These are phyloP conservation scores for Cephus sareptanus DNA, from an alignment of 2,888 invertebrate genomes.

Conservation along the genomic window DNA sequence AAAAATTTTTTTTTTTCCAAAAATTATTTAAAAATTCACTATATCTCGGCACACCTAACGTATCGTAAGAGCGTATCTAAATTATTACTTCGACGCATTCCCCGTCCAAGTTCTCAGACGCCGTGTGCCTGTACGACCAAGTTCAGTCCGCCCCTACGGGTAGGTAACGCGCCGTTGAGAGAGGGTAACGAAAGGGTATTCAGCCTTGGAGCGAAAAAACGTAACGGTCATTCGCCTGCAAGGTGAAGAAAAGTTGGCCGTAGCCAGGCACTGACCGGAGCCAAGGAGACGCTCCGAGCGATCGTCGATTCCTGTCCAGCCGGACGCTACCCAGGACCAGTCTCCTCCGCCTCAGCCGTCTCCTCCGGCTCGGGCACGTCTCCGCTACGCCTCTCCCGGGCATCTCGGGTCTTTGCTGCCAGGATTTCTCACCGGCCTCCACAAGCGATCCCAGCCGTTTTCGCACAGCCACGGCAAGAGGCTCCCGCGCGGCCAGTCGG, in stretches of 20 bases:
- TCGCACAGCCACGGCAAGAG: too few relatives aligned
- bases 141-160: too few relatives aligned
- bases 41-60: too few relatives aligned
- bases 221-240: slow-evolving; percentile 63
- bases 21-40: too few relatives aligned
- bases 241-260: slow-evolving; percentile 63
- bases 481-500: too few relatives aligned
- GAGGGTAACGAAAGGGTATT: slow-evolving; percentile 51
- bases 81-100: too few relatives aligned
- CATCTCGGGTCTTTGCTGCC: not conserved
- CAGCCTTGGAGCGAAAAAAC: slow-evolving; percentile 61
- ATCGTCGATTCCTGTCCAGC: slow-evolving; percentile 53
- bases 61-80: too few relatives aligned
- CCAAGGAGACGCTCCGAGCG: slow-evolving; percentile 56
- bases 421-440: too few relatives aligned
- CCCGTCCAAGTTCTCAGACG: too few relatives aligned
- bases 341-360: slow-evolving; percentile 27
- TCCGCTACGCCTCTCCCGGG: slow-evolving; percentile 16
- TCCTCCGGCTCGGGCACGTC: not conserved
- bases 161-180: slow-evolving; percentile 10
- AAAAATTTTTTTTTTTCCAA: too few relatives aligned
- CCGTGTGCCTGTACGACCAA: too few relatives aligned
- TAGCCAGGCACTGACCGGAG: slow-evolving; percentile 59
- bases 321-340: slow-evolving; percentile 38
- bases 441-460: too few relatives aligned